phyloP scores from a whole-genome alignment of 1,140 invertebrate genomes.

The Drosophila varians region DNA sequence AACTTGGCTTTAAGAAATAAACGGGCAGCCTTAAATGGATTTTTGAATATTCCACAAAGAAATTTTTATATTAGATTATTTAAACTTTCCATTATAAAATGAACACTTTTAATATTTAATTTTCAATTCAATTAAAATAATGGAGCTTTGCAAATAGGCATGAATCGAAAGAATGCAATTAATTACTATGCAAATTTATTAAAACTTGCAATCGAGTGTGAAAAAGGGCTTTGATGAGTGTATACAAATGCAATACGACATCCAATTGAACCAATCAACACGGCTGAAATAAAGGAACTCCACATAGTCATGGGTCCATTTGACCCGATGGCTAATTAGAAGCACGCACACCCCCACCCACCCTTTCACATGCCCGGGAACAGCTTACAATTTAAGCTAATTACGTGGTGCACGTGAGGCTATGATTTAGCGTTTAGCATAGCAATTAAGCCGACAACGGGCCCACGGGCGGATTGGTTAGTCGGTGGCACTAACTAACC shows the following conservation, averaged over 20 bases:
- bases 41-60: background rate
- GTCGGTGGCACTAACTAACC: conserved; percentile 15
- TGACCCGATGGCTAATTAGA: conserved; percentile 32
- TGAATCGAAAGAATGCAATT: background rate
- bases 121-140: background rate
- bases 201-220: background rate
- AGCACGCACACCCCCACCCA: conserved; percentile 11
- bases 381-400: conserved; percentile 78
- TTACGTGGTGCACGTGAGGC: conserved; percentile 77
- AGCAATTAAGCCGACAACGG: conserved; percentile 66
- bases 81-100: background rate
- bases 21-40: background rate
- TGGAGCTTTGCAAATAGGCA: background rate
- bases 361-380: conserved; percentile 26
- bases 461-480: background rate
- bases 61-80: no score
- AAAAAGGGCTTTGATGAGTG: background rate
- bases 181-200: background rate
- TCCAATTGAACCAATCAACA: background rate
- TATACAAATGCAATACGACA: background rate
- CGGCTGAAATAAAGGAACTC: background rate
- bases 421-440: conserved; percentile 79
- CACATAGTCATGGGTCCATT: background rate
- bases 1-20: no score
- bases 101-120: background rate